Evolutionary conservation across 1,140 invertebrate species (phyloP), one percentile per base, ranked within the genome.

Genomic region (Aphaenogaster rudis): DNA sequence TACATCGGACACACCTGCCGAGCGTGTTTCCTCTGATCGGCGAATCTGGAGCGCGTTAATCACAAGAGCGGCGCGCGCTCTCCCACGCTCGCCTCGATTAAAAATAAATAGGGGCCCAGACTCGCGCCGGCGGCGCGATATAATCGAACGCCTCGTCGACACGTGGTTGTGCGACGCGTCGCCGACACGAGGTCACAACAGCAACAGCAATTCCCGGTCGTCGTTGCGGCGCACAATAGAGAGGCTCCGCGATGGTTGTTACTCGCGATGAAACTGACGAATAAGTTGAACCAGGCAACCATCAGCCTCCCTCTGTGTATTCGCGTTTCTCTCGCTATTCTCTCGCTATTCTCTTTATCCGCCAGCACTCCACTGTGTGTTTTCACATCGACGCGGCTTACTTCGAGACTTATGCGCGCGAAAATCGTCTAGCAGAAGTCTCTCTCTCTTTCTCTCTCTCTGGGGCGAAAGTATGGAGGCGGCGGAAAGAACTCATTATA

Each of bases 401-500:
- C 59, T 36, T 63, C 42, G 86, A 61, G 33, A 67, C 78, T 87
- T 81, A 82, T 33, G 54, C 67, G 21, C 42, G 45, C 78, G 67
- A 48, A 87, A 87, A 86, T 61, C 42, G 45, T 39, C 39, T 45
- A 4, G 52, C 42, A 17, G 52, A 71, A 33, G 33, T 28, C 28
- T 39, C n/a, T 72, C 2, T 28, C 11, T 8, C 15, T 36, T 5
- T 15, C 42, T 69, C 17, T 21, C 4, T 42, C n/a, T 42, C 39
- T 21, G 45, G 33, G 15, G 74, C 74, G n/a, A 66, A n/a, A 64
- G 36, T 17, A 64, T 48, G 72, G 72, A 66, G 52, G 50, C 59
- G 42, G 48, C 54, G 78, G 66, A 87, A 84, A 67, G 79, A 57
- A 84, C 69, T 87, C 86, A 87, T 87, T 87, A 87, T 71, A 63